Base-by-base conservation (phyloP, 1,140 invertebrate species). In the Gryllus bimaculatus region DNA sequence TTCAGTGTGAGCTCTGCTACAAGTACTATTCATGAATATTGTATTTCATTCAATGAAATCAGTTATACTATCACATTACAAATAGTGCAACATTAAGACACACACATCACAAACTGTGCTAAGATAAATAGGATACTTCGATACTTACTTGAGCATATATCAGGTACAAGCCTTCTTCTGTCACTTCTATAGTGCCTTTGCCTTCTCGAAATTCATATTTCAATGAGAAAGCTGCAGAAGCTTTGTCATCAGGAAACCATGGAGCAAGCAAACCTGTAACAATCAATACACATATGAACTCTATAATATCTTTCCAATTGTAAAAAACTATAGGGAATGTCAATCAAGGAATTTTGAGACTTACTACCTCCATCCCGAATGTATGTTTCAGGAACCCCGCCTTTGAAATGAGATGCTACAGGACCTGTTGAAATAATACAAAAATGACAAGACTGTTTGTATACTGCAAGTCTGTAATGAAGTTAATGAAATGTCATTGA, bases 161-260 rank as follows among this genome's bases (percentile, higher is more conserved):
- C 82, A 85, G 84, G 78, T 85, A 86, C 74, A 86, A 82, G 79
- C 86, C 86, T 73, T 82, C 84, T 8, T 82, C 79, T 21, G 83
- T 83, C 75, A 86, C 83, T 85, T 86, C 84, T 15, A 86, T 85
- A 8, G 85, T 83, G 78, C 82, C 84, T 75, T 83, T 84, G 75
- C 85, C 81, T 49, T 86, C 85, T 76, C 84, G 84, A 80, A 86
- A 82, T 82, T 86, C 83, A 81, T 85, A 86, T 77, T 85, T 84
- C 78, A 86, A 83, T 78, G 81, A 82, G 81, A 84, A 86, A 77
- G 80, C 82, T n/a, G 83, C 83, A 49, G 84, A 82, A 18, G 83
- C 83, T 78, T 82, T 83, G 73, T 78, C 78, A 79, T 81, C 84
- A 81, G 83, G 85, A 3, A 84, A 82, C 86, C 86, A 86, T 10